phyloP scores from a whole-genome alignment of 1,140 invertebrate genomes.

The Solenopsis fugax region DNA sequence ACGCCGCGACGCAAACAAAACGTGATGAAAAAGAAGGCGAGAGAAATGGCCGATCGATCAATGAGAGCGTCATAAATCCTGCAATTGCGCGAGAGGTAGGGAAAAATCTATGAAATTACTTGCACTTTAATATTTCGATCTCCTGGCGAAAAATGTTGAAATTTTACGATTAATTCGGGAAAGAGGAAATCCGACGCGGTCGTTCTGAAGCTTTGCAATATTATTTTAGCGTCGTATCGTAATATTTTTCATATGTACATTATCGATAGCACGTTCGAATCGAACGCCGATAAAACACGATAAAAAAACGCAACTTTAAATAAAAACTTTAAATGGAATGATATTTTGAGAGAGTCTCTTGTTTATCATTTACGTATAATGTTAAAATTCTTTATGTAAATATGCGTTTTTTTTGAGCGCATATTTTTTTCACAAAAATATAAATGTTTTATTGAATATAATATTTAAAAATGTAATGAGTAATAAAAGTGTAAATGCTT shows the following conservation, averaged over 20 bases:
- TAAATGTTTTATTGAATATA: not conserved
- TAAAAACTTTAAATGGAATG: constrained; percentile 22
- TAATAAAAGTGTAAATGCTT: not conserved
- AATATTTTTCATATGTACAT: constrained; percentile 20
- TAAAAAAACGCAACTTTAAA: not conserved
- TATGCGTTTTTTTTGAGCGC: not conserved
- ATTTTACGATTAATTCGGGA: constrained; percentile 6
- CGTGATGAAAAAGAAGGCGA: not conserved
- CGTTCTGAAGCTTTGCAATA: not conserved
- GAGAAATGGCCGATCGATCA: constrained; percentile 8
- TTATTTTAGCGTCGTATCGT: not conserved
- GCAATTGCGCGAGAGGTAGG: constrained; percentile 7
- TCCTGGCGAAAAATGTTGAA: not conserved
- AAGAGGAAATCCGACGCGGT: not conserved
- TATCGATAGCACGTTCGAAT: constrained; percentile 10
- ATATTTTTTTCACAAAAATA: not conserved
- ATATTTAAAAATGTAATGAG: not conserved
- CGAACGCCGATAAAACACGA: not conserved
- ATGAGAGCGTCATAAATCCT: not conserved
- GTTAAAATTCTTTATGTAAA: not conserved
- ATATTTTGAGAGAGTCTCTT: constrained; percentile 4
- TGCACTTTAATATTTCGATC: constrained; percentile 20
- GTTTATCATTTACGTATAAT: not conserved
- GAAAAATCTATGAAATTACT: constrained; percentile 19
- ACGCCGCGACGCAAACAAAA: not conserved